These are phyloP conservation scores for Poeciliopsis presidionis DNA, from an alignment of 2,797 vertebrate species.

Conservation along the genomic window DNA sequence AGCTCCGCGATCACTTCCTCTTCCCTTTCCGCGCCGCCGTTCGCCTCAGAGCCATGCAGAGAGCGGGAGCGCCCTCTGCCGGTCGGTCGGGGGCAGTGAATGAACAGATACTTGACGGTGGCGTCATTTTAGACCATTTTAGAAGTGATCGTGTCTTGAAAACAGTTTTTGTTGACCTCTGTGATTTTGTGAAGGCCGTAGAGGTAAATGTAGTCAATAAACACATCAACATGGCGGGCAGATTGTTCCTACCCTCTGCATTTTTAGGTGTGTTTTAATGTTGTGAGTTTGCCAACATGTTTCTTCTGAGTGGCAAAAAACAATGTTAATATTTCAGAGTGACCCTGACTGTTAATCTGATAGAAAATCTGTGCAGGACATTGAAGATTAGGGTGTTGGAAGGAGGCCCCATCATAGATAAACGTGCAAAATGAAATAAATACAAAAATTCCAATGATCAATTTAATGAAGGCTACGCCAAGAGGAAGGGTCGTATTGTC, in stretches of 20 bases:
- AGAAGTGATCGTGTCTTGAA: too few species aligned
- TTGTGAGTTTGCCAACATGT: neutral
- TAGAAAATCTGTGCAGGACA: neutral
- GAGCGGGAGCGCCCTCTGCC: constrained; percentile 68
- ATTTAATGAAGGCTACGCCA: neutral
- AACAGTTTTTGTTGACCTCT: neutral
- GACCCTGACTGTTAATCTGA: neutral
- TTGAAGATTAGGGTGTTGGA: neutral
- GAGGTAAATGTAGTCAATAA: neutral
- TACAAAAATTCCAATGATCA: neutral
- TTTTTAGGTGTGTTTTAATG: neutral
- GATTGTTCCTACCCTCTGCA: neutral
- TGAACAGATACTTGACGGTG: neutral
- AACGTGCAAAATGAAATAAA: neutral
- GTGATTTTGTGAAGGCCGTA: neutral
- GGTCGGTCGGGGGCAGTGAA: constrained; percentile 16
- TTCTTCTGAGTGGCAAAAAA: neutral
- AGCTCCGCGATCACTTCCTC: constrained; percentile 61
- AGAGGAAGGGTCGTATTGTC: too few species aligned
- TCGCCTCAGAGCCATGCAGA: constrained; percentile 42
- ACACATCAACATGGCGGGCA: neutral
- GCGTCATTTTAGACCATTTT: neutral
- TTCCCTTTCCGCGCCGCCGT: constrained; percentile 37
- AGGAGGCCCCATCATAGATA: neutral
- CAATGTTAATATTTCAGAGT: neutral